Base-by-base conservation (phyloP, 2,888 invertebrate genomes). In the Scrobipalpa costella region DNA sequence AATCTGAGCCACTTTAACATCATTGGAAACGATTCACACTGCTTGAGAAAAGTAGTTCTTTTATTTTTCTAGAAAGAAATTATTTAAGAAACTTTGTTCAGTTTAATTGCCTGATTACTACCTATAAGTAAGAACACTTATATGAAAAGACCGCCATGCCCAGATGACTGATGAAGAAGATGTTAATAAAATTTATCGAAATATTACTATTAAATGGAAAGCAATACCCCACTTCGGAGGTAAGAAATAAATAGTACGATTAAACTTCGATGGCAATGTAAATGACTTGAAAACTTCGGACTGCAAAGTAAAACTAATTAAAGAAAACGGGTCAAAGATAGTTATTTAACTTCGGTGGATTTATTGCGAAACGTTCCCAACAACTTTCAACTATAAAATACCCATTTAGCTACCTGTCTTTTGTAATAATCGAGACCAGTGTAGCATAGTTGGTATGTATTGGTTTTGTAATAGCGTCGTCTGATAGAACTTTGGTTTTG, bases 261-360 rank as follows among this genome's bases (percentile, higher is more conserved):
- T 19, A 52, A 52, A n/a, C 52, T 52, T 52, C 27, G 33, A 27
- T 52, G 33, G 52, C 52, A n/a, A 52, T 50, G 50, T 17, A 50
- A 50, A 50, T 50, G 7, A 55, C 33, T 55, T 33, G 55, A 33
- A 52, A 55, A 55, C 55, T 50, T 50, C 50, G 21, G 33, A 57
- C 33, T 57, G 9, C 36, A 9, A 57, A n/a, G 34, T 17, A 57
- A 59, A 61, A 49, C 49, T 49, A 61, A 49, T 61, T 47, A 60
- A 60, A 49, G 44, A 21, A 38, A 57, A 44, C 58, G 58, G 44
- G 58, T 59, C 58, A 40, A 44, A 59, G 44, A 15, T 47, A 47
- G 50, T 58, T 61, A 34, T 61, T 61, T 50, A 61, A 61, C 49
- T 61, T 61, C 33, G 8, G 49, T 9, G 47, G 27, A 52, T 61